Evolutionary conservation across 2,888 invertebrate genomes (phyloP).

Genomic region (Meloe dianella): DNA sequence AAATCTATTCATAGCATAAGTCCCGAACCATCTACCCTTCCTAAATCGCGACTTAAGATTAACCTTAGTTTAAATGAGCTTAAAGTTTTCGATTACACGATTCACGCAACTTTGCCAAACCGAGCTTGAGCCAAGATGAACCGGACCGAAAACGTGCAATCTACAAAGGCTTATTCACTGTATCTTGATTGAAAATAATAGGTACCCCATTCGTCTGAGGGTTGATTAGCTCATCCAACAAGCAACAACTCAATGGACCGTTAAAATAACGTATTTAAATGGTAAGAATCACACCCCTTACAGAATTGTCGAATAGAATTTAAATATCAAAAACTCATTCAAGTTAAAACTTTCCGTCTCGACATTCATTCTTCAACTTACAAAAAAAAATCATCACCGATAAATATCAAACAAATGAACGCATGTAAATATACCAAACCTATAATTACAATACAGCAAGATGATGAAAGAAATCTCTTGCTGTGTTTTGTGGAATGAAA

Average conservation of each 20-base stretch:
- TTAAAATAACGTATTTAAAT: slow-evolving; percentile 1
- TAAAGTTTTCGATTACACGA: no score
- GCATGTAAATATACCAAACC: no score
- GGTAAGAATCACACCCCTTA: neutral
- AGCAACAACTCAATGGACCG: neutral
- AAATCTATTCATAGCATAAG: no score
- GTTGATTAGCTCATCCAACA: neutral
- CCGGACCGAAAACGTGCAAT: no score
- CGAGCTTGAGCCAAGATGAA: no score
- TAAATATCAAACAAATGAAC: neutral
- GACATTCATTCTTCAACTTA: neutral
- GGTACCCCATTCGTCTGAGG: neutral
- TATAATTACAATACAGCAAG: neutral
- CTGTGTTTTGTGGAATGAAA: neutral
- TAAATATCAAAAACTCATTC: neutral
- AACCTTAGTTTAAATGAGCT: no score
- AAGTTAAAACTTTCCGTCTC: neutral
- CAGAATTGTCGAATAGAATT: neutral
- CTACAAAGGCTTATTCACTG: no score
- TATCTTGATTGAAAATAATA: no score
- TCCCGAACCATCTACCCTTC: no score
- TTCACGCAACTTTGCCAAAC: no score
- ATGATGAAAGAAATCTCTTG: neutral
- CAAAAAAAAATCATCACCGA: neutral
- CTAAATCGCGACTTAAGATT: no score